Evolutionary conservation across 2,113 vertebrate species (phyloP), one percentile per base, ranked within the genome.

Genomic region (Scomber colias): DNA sequence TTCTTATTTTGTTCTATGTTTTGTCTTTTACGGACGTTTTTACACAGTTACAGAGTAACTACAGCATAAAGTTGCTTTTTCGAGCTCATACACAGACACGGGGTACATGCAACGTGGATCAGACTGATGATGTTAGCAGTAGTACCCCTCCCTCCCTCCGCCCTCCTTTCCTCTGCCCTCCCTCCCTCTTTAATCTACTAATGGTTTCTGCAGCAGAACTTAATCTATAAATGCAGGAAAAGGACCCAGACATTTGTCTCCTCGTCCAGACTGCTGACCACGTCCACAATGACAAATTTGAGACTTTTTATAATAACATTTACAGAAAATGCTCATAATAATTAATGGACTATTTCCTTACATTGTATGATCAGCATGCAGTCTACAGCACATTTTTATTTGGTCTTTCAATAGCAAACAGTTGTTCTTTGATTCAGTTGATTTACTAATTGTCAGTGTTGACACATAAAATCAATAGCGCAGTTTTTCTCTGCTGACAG

Each of bases 151-250:
- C 50, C n/a, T 11, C 67, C 19, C 60, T 9, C 64, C 50, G 0
- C 30, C n/a, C 30, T 27, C 24, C 24, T 21, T 21, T 21, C 21
- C 21, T 21, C 24, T 27, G 24, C 24, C 24, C 24, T 27, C 24
- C 24, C 24, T 27, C 24, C 3, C 24, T 27, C 82, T 87, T 86
- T 86, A 86, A 91, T 92, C 82, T 84, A 53, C 84, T 92, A 90
- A 91, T 91, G 86, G 86, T 75, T 75, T 82, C 66, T 84, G 87
- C 79, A 75, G 84, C 73, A 84, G 71, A 44, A 77, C 48, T 51
- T 60, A 77, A 90, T 79, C 70, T 72, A 79, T 87, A 82, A 76
- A 79, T 53, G 71, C 55, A 80, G 81, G 63, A 78, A 80, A 87
- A 15, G 55, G 13, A 55, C 55, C 75, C 12, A 24, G 55, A 69